Conservation (phyloP, 2,888 invertebrate species). For the Epirrhoe alternata region DNA sequence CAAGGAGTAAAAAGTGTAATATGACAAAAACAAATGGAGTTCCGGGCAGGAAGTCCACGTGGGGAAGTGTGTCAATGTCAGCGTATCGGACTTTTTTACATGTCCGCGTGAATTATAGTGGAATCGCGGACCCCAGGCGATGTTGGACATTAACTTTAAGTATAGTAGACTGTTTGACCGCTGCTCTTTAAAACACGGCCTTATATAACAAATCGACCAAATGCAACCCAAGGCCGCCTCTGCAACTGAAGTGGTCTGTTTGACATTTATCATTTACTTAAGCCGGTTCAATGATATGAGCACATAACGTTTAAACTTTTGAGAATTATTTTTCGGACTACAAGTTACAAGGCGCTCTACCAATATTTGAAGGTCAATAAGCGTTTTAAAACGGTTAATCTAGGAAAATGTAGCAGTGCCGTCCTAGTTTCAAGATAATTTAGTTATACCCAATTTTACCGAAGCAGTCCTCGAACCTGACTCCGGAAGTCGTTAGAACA, state of each 20-base stretch:
- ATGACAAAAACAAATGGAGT: constrained; percentile 60
- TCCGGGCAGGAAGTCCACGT: constrained; percentile 64
- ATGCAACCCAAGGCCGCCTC: constrained; percentile 26
- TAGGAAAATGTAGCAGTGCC: too few relatives aligned
- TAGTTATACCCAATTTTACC: constrained; percentile 59
- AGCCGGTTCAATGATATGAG: not conserved
- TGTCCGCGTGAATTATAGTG: constrained; percentile 53
- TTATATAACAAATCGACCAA: constrained; percentile 44
- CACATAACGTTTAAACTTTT: not conserved
- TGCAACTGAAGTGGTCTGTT: constrained; percentile 5
- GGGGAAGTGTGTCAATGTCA: constrained; percentile 81
- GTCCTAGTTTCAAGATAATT: too few relatives aligned
- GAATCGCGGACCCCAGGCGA: constrained; percentile 21
- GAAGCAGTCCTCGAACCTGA: constrained; percentile 55
- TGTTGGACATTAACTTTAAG: constrained; percentile 12
- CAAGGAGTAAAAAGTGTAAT: constrained; percentile 52
- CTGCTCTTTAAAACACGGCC: constrained; percentile 40
- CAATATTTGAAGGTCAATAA: constrained; percentile 43
- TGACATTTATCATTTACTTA: constrained; percentile 10
- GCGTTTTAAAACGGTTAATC: not conserved
- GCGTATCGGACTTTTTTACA: constrained; percentile 62
- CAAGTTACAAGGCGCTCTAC: constrained; percentile 9
- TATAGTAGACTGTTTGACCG: constrained; percentile 1
- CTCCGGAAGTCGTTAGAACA: constrained; percentile 67
- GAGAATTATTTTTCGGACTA: too few relatives aligned